Evolutionary conservation across 2,888 invertebrate species (phyloP).

Genomic region (Orthosia gracilis): DNA sequence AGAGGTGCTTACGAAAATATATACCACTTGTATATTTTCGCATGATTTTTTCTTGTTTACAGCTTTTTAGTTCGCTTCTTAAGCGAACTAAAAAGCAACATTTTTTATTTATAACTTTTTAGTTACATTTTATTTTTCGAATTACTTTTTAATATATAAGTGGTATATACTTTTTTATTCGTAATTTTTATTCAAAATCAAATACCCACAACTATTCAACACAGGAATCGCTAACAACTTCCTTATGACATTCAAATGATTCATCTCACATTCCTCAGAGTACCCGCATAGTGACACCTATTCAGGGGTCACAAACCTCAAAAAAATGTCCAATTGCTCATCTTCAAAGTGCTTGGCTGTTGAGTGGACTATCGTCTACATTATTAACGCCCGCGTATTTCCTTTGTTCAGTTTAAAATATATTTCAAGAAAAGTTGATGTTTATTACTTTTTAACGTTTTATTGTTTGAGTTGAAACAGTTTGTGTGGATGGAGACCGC

Average conservation of each 20-base stretch:
- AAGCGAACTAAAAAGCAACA: too few relatives aligned
- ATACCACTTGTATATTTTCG: too few relatives aligned
- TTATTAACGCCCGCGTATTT: conserved; percentile 24
- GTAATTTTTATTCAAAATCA: conserved; percentile 5
- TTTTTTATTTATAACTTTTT: too few relatives aligned
- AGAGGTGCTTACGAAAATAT: too few relatives aligned
- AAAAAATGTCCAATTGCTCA: conserved; percentile 27
- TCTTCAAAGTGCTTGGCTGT: conserved; percentile 14
- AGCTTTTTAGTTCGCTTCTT: too few relatives aligned
- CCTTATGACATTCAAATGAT: conserved; percentile 10
- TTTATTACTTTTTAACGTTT: conserved; percentile 36
- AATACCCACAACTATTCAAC: neutral
- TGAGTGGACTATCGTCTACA: conserved; percentile 12
- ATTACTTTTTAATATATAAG: too few relatives aligned
- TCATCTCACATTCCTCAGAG: conserved; percentile 11
- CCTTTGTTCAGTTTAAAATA: conserved; percentile 39
- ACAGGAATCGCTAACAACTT: conserved; percentile 14
- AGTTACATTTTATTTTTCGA: too few relatives aligned
- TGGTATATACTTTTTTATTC: too few relatives aligned
- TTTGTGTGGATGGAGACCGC: conserved; percentile 30
- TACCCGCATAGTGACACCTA: conserved; percentile 44
- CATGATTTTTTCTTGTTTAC: too few relatives aligned
- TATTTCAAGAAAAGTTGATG: conserved; percentile 16
- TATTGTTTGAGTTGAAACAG: conserved; percentile 27
- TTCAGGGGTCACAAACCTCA: conserved; percentile 52